A percentile compares a stretch with the other conserved stretches of the same genome.
Evolutionary conservation across 2,888 invertebrate genomes (phyloP).

Genomic region (Epirrhoe tristata): DNA sequence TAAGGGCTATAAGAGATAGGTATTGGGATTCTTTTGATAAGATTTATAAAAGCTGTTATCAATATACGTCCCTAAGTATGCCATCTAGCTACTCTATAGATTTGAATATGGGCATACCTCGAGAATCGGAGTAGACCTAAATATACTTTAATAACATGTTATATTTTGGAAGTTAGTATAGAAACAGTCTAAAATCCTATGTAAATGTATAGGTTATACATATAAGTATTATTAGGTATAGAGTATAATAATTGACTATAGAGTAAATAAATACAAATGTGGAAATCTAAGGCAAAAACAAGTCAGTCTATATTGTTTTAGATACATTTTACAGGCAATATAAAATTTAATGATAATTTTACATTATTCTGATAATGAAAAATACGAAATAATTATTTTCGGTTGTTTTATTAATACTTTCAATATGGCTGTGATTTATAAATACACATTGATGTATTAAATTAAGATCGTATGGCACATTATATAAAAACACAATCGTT

Average conservation of each 20-base stretch:
- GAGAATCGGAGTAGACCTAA: constrained; percentile 17
- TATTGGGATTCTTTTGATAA: not conserved
- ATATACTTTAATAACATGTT: constrained; percentile 18
- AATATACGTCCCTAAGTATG: constrained; percentile 15
- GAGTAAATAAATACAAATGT: constrained; percentile 38
- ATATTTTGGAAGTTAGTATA: constrained; percentile 35
- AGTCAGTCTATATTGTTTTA: constrained; percentile 59
- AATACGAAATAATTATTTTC: not conserved
- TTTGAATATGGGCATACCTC: constrained; percentile 7
- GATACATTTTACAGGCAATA: constrained; percentile 17
- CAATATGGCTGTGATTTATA: constrained; percentile 18
- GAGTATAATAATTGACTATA: constrained; percentile 46
- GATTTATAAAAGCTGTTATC: constrained; percentile 9
- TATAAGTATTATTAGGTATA: constrained; percentile 14
- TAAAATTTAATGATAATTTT: not conserved
- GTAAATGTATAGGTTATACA: constrained; percentile 24
- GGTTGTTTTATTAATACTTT: constrained; percentile 6
- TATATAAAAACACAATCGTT: constrained; percentile 6
- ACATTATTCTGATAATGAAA: not conserved
- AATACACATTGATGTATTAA: constrained; percentile 4
- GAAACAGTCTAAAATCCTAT: constrained; percentile 38
- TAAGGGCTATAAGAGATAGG: not conserved
- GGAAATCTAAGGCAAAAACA: constrained; percentile 55
- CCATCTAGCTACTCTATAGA: not conserved
- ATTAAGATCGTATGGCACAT: constrained; percentile 29